Evolutionary conservation across 2,113 vertebrate genomes (phyloP).

Genomic region (Merops nubicus): DNA sequence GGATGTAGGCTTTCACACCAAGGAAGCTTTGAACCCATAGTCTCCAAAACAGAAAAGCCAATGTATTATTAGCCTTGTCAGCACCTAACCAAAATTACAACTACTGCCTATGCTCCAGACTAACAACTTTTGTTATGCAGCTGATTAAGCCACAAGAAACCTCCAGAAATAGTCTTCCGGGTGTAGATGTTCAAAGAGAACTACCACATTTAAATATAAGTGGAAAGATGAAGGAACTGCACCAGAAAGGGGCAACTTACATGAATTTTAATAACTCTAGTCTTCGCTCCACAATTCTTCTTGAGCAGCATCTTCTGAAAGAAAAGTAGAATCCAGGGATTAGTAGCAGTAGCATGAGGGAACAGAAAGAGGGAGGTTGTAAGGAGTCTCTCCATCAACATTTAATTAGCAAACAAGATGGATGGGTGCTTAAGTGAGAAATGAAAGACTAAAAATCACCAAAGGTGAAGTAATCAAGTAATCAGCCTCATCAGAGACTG

Average conservation of each 20-base stretch:
- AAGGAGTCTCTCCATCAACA: background rate
- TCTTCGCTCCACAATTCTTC: slow-evolving; percentile 88
- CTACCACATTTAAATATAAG: background rate
- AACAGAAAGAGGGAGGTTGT: background rate
- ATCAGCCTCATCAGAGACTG: background rate
- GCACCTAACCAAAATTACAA: background rate
- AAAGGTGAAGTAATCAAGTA: background rate
- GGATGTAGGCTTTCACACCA: background rate
- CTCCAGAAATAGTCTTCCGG: background rate
- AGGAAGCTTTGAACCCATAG: background rate
- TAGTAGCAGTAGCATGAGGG: background rate
- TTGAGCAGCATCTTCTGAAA: slow-evolving; percentile 92
- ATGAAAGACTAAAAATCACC: background rate
- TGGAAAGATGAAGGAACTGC: background rate
- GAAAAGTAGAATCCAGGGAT: slow-evolving; percentile 59
- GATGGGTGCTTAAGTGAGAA: background rate
- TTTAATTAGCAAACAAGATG: background rate
- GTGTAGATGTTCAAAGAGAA: background rate
- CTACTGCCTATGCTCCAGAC: background rate
- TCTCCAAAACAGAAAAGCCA: background rate
- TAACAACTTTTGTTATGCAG: background rate
- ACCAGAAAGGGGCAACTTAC: slow-evolving; percentile 76
- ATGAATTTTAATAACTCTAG: slow-evolving; percentile 86
- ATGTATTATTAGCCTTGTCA: background rate
- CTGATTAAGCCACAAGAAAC: background rate